phyloP scores from a whole-genome alignment of 2,888 invertebrate species.

The Campopleginae sp. region DNA sequence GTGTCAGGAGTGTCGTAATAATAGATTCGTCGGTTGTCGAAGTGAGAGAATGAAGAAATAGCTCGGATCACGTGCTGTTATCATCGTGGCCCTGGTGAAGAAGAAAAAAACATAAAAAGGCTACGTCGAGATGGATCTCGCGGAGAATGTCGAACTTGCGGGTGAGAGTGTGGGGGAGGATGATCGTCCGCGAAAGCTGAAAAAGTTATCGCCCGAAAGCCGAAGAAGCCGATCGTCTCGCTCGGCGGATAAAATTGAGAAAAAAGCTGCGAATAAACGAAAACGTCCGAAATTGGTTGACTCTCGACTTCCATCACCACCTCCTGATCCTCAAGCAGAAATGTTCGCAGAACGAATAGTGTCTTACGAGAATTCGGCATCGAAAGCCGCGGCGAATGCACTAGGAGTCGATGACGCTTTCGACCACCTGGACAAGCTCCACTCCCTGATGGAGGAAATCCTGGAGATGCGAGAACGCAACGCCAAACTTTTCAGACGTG shows the following conservation, averaged over 20 bases:
- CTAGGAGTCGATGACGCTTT: conserved; percentile 88
- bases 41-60: conserved; percentile 37
- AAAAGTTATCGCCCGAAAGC: conserved; percentile 24
- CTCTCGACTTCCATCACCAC: conserved; percentile 83
- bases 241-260: conserved; percentile 33
- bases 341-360: conserved; percentile 9
- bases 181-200: neutral
- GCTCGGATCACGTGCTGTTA: conserved; percentile 16
- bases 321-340: conserved; percentile 81
- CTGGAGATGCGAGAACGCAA: conserved; percentile 90
- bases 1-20: conserved; percentile 40
- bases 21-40: conserved; percentile 27
- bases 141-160: neutral
- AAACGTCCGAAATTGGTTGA: conserved; percentile 42
- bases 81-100: conserved; percentile 11
- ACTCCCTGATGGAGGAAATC: conserved; percentile 91
- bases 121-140: conserved; percentile 16
- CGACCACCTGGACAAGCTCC: conserved; percentile 92
- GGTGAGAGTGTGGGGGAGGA: conserved; percentile 4
- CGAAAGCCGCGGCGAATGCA: conserved; percentile 82
- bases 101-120: neutral
- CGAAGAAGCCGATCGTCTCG: conserved; percentile 18
- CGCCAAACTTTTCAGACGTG: conserved; percentile 87
- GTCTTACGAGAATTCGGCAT: conserved; percentile 71
- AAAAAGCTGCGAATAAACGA: conserved; percentile 45